Conservation (phyloP, 1,140 invertebrate genomes). For the Lamellibrachia luymesi region DNA sequence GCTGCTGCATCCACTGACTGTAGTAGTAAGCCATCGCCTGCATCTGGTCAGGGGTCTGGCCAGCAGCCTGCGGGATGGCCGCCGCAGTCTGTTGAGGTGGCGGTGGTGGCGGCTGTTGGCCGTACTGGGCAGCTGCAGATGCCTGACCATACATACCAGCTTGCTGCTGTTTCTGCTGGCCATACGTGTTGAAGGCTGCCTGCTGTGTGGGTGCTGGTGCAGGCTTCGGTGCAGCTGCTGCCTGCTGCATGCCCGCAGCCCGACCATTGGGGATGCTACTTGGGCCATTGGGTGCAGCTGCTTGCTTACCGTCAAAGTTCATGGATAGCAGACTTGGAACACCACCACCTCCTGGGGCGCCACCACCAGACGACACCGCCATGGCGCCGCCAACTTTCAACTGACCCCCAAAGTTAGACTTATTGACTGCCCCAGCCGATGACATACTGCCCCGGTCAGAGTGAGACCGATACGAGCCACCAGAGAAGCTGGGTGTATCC, state of each 20-base stretch:
- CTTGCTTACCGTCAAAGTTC: constrained; percentile 16
- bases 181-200: constrained; percentile 1
- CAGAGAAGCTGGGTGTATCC: constrained; percentile 2
- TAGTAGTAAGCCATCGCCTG: constrained; percentile 19
- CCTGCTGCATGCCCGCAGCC: background rate
- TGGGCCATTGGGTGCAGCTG: background rate
- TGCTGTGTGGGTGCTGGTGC: background rate
- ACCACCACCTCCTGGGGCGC: background rate
- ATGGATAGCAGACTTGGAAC: constrained; percentile 11
- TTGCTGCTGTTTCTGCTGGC: background rate
- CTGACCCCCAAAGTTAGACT: background rate
- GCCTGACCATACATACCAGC: background rate
- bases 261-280: background rate
- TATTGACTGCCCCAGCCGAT: background rate
- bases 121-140: background rate
- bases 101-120: constrained; percentile 10
- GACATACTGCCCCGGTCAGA: background rate
- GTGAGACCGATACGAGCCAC: constrained; percentile 6
- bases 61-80: background rate
- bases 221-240: background rate
- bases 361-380: background rate
- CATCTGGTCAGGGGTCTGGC: constrained; percentile 10
- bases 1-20: constrained; percentile 21
- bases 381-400: background rate
- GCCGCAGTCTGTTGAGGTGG: background rate